phyloP scores from a whole-genome alignment of 2,888 invertebrate species.

The Limnephilus rhombicus region DNA sequence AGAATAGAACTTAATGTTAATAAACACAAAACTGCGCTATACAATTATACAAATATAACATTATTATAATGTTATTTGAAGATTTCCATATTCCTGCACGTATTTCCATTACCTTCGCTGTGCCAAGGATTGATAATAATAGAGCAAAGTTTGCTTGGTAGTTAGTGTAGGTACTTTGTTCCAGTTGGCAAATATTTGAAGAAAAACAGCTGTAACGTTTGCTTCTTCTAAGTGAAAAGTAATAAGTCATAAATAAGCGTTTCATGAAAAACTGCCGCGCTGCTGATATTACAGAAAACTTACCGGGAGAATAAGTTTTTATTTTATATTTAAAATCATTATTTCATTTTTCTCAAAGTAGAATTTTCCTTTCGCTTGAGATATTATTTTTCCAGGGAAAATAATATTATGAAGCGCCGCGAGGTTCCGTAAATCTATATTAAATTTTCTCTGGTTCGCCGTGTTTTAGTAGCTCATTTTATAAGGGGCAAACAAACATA shows the following conservation, averaged over 20 bases:
- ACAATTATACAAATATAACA: too few relatives aligned
- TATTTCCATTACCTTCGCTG: background rate
- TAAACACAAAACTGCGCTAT: too few relatives aligned
- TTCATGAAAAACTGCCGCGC: background rate
- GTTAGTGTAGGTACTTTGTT: background rate
- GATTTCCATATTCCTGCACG: background rate
- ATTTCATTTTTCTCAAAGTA: background rate
- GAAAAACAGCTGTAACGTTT: background rate
- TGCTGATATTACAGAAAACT: background rate
- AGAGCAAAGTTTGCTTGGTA: background rate
- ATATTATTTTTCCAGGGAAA: conserved; percentile 5
- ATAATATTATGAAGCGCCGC: background rate
- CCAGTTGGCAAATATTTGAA: background rate
- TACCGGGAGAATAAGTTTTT: conserved; percentile 5
- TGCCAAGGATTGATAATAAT: background rate
- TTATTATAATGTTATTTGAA: too few relatives aligned
- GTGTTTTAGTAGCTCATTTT: background rate
- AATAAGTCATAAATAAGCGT: background rate
- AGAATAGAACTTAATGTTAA: background rate
- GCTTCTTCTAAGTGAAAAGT: background rate
- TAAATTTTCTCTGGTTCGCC: background rate
- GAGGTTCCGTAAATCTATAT: background rate
- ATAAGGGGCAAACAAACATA: background rate
- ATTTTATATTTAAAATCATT: background rate
- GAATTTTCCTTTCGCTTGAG: conserved; percentile 17